A percentile compares a stretch with the other conserved stretches of the same genome.
Conservation (phyloP, 2,113 vertebrate species). For the Nothocercus julius region DNA sequence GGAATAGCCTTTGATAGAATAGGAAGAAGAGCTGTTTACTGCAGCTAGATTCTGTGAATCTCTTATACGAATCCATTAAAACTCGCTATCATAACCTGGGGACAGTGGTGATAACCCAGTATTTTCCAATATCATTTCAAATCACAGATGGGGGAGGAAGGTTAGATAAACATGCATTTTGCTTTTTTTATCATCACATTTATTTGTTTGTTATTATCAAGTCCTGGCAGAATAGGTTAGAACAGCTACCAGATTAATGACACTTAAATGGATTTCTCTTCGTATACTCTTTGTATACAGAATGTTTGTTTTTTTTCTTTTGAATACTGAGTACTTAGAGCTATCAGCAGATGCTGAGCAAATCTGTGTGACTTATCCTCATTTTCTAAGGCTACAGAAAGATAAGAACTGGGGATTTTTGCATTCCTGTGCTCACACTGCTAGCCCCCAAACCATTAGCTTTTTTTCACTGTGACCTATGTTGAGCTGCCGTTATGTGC, state of each 20-base stretch:
- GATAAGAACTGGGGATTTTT: background rate
- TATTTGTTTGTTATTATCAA: background rate
- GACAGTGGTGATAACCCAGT: background rate
- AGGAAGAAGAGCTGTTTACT: slow-evolving; percentile 19
- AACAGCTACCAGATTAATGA: background rate
- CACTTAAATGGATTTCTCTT: background rate
- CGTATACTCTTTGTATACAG: background rate
- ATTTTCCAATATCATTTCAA: background rate
- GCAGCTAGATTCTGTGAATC: background rate
- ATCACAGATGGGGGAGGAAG: background rate
- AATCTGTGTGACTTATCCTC: slow-evolving; percentile 11
- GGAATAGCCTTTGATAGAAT: slow-evolving; percentile 46
- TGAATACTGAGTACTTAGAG: background rate
- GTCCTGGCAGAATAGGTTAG: background rate
- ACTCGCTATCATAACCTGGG: background rate
- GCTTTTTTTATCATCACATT: background rate
- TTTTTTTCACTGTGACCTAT: background rate
- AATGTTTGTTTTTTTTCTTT: background rate
- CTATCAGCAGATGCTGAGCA: slow-evolving; percentile 12
- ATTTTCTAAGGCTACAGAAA: background rate
- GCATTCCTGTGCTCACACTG: background rate
- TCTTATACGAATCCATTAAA: slow-evolving; percentile 33
- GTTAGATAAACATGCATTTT: background rate
- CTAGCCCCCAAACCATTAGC: background rate
- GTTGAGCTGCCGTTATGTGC: background rate